A percentile compares a stretch with the other conserved stretches of the same genome.
phyloP scores from a whole-genome alignment of 2,113 vertebrate species.

The Periophthalmodon schlosseri region DNA sequence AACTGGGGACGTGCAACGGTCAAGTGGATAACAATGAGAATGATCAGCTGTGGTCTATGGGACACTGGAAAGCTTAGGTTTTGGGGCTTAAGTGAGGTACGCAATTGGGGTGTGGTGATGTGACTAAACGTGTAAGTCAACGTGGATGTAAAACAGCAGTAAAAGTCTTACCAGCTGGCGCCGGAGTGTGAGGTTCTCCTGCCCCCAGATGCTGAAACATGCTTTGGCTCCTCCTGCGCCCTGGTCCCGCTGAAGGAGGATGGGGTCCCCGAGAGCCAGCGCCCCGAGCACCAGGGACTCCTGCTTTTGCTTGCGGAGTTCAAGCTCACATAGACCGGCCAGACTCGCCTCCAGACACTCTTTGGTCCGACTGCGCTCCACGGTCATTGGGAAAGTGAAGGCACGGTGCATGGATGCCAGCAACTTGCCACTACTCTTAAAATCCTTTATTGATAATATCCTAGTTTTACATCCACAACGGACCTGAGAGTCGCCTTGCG shows the following conservation, averaged over 20 bases:
- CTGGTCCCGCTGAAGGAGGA: constrained; percentile 33
- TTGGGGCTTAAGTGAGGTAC: constrained; percentile 12
- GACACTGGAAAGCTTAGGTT: constrained; percentile 11
- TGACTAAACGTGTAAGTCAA: constrained; percentile 9
- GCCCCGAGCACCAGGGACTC: constrained; percentile 78
- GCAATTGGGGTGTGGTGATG: constrained; percentile 11
- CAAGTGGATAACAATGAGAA: constrained; percentile 36
- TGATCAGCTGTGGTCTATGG: neutral
- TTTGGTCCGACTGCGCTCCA: constrained; percentile 76
- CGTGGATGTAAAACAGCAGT: neutral
- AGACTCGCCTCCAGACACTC: constrained; percentile 78
- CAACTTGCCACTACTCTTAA: constrained; percentile 3
- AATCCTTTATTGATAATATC: neutral
- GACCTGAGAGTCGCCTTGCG: neutral
- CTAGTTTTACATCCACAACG: neutral
- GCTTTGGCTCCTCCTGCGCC: constrained; percentile 50
- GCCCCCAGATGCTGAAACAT: constrained; percentile 71
- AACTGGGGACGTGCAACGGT: constrained; percentile 47
- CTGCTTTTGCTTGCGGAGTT: constrained; percentile 77
- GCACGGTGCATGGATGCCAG: constrained; percentile 68
- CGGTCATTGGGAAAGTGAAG: constrained; percentile 72
- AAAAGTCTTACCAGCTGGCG: constrained; percentile 76
- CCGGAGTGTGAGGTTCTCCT: constrained; percentile 77
- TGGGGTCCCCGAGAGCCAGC: constrained; percentile 65
- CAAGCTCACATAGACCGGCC: constrained; percentile 77